Percentiles rank a stretch among this genome's conserved stretches.
These are phyloP conservation scores for Agrotis exclamationis DNA, from an alignment of 2,888 invertebrate genomes.

Conservation along the genomic window DNA sequence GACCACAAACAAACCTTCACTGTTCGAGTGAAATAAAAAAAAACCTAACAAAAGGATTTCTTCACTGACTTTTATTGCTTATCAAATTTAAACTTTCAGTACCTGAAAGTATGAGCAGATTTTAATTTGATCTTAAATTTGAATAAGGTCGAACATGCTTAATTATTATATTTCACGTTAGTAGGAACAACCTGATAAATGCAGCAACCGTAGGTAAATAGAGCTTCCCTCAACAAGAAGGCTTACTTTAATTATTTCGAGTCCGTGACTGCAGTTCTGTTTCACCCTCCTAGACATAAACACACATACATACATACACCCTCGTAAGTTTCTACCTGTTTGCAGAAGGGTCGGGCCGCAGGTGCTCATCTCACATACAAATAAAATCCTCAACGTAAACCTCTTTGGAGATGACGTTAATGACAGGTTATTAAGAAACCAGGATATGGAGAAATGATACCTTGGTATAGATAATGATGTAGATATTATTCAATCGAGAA, in stretches of 20 bases:
- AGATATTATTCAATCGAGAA: neutral
- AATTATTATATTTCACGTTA: neutral
- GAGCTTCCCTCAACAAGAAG: slow-evolving; percentile 1
- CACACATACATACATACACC: slow-evolving; percentile 27
- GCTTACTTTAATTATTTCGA: slow-evolving; percentile 32
- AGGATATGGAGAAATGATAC: slow-evolving; percentile 4
- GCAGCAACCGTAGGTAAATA: neutral
- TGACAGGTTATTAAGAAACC: slow-evolving; percentile 1
- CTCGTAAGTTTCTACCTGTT: slow-evolving; percentile 58
- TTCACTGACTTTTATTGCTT: neutral
- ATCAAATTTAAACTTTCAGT: slow-evolving; percentile 1
- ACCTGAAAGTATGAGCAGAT: neutral
- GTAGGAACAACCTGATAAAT: no score
- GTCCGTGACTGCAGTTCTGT: slow-evolving; percentile 22
- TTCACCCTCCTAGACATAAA: slow-evolving; percentile 58
- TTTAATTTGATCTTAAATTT: neutral
- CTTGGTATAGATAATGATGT: neutral
- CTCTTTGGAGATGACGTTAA: slow-evolving; percentile 27
- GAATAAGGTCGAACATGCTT: neutral
- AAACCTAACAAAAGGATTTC: neutral
- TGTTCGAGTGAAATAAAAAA: neutral
- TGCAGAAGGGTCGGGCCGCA: slow-evolving; percentile 58
- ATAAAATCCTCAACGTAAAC: slow-evolving; percentile 49
- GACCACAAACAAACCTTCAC: slow-evolving; percentile 19
- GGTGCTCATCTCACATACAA: slow-evolving; percentile 53